phyloP scores from a whole-genome alignment of 2,888 invertebrate genomes.

The Heliconius aoede region DNA sequence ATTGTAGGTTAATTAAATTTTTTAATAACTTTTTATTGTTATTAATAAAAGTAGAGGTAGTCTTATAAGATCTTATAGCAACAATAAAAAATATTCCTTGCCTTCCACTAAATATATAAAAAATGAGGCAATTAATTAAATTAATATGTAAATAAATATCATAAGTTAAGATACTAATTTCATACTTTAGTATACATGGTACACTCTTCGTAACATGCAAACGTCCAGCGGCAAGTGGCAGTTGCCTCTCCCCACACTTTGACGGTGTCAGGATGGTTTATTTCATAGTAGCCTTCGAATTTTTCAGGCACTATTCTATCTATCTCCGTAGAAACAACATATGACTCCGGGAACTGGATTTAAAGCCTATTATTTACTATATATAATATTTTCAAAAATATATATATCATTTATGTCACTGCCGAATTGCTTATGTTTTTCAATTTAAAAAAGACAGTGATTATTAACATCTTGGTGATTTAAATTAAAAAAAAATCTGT shows the following conservation, averaged over 20 bases:
- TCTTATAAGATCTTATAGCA: no score
- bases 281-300: conserved; percentile 72
- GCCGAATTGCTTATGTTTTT: no score
- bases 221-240: conserved; percentile 71
- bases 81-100: no score
- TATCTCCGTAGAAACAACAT: conserved; percentile 67
- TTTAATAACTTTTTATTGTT: no score
- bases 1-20: no score
- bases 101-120: not conserved
- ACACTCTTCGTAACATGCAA: conserved; percentile 70
- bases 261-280: conserved; percentile 67
- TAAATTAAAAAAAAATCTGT: no score
- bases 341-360: conserved; percentile 66
- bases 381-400: not conserved
- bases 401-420: not conserved
- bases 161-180: not conserved
- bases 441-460: no score
- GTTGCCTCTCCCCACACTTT: conserved; percentile 77
- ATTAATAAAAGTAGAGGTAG: no score
- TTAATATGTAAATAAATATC: not conserved
- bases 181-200: conserved; percentile 69
- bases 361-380: not conserved
- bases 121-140: no score
- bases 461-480: no score
- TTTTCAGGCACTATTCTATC: conserved; percentile 66